Conservation (phyloP, 1,140 invertebrate genomes). For the Lamellibrachia luymesi region DNA sequence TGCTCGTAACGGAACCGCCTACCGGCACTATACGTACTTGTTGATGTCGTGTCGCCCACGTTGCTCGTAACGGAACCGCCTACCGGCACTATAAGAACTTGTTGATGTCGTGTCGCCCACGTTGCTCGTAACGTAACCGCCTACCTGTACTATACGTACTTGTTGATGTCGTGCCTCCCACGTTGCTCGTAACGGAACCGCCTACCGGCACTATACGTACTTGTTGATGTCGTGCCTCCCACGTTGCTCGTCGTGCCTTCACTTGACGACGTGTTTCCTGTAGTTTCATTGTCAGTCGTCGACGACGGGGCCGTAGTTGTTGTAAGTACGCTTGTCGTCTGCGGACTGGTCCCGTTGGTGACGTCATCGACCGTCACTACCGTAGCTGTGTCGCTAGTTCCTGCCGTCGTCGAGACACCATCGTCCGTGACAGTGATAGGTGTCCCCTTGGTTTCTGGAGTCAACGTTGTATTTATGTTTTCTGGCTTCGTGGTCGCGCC, state of each 20-base stretch:
- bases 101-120: too few species aligned
- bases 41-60: neutral
- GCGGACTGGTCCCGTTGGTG: too few species aligned
- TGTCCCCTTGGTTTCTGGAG: neutral
- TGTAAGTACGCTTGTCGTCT: too few species aligned
- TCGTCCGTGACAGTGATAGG: too few species aligned
- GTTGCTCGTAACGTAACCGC: neutral
- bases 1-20: too few species aligned
- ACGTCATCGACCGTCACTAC: too few species aligned
- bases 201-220: neutral
- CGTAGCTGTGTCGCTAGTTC: too few species aligned
- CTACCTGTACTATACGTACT: neutral
- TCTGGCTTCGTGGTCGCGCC: neutral
- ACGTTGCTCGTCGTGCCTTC: neutral
- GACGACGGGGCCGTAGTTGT: neutral
- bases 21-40: neutral
- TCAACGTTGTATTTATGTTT: neutral
- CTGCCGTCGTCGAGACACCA: too few species aligned
- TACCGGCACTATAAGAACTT: neutral
- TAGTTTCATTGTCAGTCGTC: neutral
- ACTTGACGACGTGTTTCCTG: neutral
- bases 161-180: too few species aligned
- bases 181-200: too few species aligned
- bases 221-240: neutral
- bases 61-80: neutral